Base-by-base conservation (phyloP, 2,797 vertebrate genomes). In the Meda fulgida region DNA sequence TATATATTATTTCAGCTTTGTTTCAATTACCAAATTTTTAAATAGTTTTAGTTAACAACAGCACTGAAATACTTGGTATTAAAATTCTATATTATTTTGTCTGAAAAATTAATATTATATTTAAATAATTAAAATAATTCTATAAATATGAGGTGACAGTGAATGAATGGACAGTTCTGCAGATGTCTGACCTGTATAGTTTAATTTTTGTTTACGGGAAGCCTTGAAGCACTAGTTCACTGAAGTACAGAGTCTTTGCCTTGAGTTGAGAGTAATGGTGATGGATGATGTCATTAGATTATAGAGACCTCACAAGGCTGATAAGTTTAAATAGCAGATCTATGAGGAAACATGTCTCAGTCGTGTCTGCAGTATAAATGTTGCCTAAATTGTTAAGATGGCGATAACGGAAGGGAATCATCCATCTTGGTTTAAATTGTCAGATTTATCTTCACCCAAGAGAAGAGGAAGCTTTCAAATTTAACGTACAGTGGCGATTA, bases 221-320 rank as follows among this genome's bases (percentile, higher is more conserved):
- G 65, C 70, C 78, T 69, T 79, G 63, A 84, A 60, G 16, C 70
- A 31, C 43, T 75, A 79, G 69, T 43, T 48, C 38, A 76, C 6
- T 58, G 79, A 80, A 43, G 34, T 51, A 86, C 26, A 55, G 26
- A 46, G 71, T 77, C 38, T 48, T 79, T 79, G n/a, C 73, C 53
- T 70, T 60, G 60, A 80, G 38, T 73, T 26, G 46, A 26, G 7
- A 67, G 40, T 76, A 84, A 87, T 84, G 51, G 63, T 80, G 82
- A 87, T 53, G 84, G 81, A 87, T 19, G 71, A 77, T 77, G 71
- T 84, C 77, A 77, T 83, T 80, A 51, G 55, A 75, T 83, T 83
- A 58, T 34, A 58, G 66, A 71, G 69, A 78, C 73, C 58, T 78
- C 36, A 67, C 70, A 81, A 81, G 71, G 78, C 48, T 84, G 51